Percentiles rank a stretch among this genome's conserved stretches.
Evolutionary conservation across 2,113 vertebrate species (phyloP).

Genomic region (Chionis minor): DNA sequence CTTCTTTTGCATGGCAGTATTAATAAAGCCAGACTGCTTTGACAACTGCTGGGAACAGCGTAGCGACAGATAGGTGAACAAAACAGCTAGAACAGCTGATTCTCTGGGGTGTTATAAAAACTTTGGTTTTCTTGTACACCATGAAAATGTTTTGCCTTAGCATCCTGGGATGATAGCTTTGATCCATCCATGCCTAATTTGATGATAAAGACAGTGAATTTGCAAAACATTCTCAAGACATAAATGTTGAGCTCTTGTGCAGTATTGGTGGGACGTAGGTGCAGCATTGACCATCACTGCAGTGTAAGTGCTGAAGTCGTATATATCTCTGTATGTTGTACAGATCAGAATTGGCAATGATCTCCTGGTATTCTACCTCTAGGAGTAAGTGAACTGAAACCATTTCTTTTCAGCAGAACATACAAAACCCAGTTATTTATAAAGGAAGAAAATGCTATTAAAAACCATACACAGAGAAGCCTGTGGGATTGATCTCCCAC

Average conservation of each 20-base stretch:
- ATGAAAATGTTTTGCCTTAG: background rate
- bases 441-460: background rate
- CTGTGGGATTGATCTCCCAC: background rate
- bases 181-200: background rate
- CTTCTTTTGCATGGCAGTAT: background rate
- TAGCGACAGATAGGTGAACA: background rate
- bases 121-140: accelerated
- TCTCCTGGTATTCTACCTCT: background rate
- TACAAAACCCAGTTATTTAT: accelerated
- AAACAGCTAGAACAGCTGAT: background rate
- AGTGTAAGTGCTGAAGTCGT: background rate
- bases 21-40: background rate
- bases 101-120: background rate
- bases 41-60: background rate
- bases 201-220: background rate
- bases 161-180: background rate
- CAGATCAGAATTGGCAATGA: background rate
- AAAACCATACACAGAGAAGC: background rate
- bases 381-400: background rate
- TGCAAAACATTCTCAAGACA: background rate
- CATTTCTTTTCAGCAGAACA: background rate
- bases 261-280: too few relatives aligned
- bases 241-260: background rate
- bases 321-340: background rate
- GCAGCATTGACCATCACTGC: background rate